Conservation (phyloP, 2,888 invertebrate genomes). For the Drosophila koepferae region DNA sequence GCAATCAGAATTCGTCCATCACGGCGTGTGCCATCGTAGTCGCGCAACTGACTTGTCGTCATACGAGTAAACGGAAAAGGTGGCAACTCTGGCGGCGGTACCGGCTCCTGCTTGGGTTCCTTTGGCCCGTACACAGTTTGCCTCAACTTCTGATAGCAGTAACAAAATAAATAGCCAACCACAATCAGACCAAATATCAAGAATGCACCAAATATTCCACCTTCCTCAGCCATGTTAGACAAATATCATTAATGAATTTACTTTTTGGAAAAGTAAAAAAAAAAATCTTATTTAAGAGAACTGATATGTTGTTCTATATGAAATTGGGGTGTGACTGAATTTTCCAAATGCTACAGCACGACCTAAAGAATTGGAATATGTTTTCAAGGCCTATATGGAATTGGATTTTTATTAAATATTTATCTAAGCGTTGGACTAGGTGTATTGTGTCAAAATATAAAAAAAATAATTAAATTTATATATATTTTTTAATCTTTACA, state of each 20-base stretch:
- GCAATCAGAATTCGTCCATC: conserved; percentile 62
- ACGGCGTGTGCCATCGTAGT: conserved; percentile 48
- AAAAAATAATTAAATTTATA: no score
- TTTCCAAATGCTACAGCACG: background rate
- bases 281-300: background rate
- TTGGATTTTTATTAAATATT: background rate
- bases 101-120: fast-evolving
- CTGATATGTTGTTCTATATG: background rate
- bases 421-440: background rate
- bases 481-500: no score
- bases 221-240: background rate
- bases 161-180: background rate
- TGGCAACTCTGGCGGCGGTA: conserved; percentile 4
- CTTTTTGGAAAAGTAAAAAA: background rate
- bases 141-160: conserved; percentile 1
- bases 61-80: conserved; percentile 5
- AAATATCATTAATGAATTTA: background rate
- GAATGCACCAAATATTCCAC: background rate
- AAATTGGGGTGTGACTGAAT: background rate
- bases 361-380: background rate
- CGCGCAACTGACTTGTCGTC: conserved; percentile 12
- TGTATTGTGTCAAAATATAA: no score
- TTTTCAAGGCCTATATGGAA: background rate
- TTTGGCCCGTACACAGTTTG: background rate
- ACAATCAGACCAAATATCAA: conserved; percentile 3